These are phyloP conservation scores for Lepidochitona cinerea DNA, from an alignment of 2,888 invertebrate species.

Conservation along the genomic window DNA sequence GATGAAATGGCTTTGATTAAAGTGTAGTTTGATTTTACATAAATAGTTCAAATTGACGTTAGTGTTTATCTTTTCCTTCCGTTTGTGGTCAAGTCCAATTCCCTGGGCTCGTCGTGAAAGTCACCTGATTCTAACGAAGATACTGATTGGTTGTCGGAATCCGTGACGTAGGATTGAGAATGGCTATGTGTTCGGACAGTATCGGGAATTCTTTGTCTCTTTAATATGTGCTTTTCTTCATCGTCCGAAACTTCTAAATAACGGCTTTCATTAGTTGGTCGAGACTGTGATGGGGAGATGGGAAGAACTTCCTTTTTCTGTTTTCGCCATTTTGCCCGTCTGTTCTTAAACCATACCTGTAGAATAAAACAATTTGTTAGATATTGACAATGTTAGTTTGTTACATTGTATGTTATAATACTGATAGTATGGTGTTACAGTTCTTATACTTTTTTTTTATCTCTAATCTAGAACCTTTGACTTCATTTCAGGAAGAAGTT, in stretches of 20 bases:
- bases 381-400: no score
- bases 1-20: no score
- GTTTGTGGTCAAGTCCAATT: no score
- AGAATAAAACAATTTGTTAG: no score
- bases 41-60: no score
- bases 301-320: slow-evolving; percentile 81
- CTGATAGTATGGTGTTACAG: no score
- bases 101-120: neutral
- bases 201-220: neutral
- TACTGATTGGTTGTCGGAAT: neutral
- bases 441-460: no score
- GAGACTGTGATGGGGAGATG: neutral
- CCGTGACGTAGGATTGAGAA: neutral
- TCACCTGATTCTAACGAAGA: neutral
- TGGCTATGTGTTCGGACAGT: neutral
- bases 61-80: no score
- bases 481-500: no score
- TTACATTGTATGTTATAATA: no score
- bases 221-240: neutral
- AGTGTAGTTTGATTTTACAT: no score
- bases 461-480: no score
- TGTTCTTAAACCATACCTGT: slow-evolving; percentile 96
- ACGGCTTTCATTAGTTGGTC: neutral
- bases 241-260: neutral
- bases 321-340: slow-evolving; percentile 95